Base-by-base conservation (phyloP, 2,113 vertebrate species). In the Callospermophilus lateralis region DNA sequence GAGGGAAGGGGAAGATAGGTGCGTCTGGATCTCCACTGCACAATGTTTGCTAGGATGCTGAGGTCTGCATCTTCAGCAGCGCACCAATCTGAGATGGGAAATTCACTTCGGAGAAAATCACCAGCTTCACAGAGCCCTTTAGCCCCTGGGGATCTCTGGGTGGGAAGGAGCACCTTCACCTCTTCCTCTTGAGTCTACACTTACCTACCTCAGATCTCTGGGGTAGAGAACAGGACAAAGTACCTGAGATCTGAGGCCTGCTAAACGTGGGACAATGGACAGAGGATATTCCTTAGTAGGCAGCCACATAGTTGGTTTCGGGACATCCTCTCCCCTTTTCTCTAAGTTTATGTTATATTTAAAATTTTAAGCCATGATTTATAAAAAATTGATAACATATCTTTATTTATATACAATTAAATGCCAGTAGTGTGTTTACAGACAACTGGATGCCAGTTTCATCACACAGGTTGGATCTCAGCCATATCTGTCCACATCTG, bases 11-110 rank as follows among this genome's bases (percentile, higher is more conserved):
- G 28, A 86, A 53, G 89, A 42, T 34, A 37, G 17, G 17, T 15
- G 30, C 28, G 34, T 16, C 65, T 85, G 42, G 45, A 22, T 24
- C 58, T 86, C 53, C 83, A 61, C 13, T 42, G 19, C 28, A 30
- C 2, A 39, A 48, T 15, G 12, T 8, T 0, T 51, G 15, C 24
- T 39, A 30, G 48, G 8, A 51, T 0, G 8, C 5, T 12, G 37
- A 81, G n/a, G 53, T 24, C 84, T 39, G 34, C 13, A 39, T 78
- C 45, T 65, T 89, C 8, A 34, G 84, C 26, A 32, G 13, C 32
- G 19, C 39, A 61, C 6, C 5, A n/a, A 85, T 8, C 0, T 34
- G 70, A 89, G 90, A 81, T 12, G 26, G 78, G 51, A 28, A 67
- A 74, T 81, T 48, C 19, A 76, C 42, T 53, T 70, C 32, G 45